Conservation (phyloP, 2,113 vertebrate genomes). For the Planiliza haematocheilus region DNA sequence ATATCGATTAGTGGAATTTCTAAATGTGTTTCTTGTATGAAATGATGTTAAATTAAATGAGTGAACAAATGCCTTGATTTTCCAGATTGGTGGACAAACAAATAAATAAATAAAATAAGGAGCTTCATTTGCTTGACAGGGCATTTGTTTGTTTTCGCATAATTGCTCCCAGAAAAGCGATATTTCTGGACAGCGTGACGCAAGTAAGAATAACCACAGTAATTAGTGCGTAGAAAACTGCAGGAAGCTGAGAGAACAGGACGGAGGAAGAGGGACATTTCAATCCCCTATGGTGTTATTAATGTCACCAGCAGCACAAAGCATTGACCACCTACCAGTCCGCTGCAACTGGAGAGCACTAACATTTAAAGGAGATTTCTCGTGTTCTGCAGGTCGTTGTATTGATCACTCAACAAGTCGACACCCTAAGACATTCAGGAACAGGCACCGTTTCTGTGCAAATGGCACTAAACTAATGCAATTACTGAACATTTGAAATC, state of each 20-base stretch:
- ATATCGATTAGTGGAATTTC: neutral
- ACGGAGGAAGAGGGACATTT: slow-evolving; percentile 57
- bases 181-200: slow-evolving; percentile 80
- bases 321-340: slow-evolving; percentile 61
- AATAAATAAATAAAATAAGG: neutral
- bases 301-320: slow-evolving; percentile 70
- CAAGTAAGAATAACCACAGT: slow-evolving; percentile 78
- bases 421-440: slow-evolving; percentile 4
- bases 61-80: slow-evolving; percentile 18
- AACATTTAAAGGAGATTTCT: slow-evolving; percentile 35
- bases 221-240: slow-evolving; percentile 76
- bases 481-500: neutral
- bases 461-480: slow-evolving; percentile 1
- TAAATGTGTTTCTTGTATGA: neutral
- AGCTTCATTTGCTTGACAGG: slow-evolving; percentile 45
- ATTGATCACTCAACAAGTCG: slow-evolving; percentile 17
- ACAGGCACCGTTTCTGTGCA: neutral
- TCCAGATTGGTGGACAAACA: neutral
- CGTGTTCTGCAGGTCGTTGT: slow-evolving; percentile 1
- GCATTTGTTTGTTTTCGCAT: slow-evolving; percentile 65
- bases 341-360: slow-evolving; percentile 12
- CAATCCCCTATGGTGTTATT: slow-evolving; percentile 71
- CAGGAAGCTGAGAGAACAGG: slow-evolving; percentile 60
- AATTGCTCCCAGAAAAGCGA: slow-evolving; percentile 73
- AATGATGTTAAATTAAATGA: neutral